phyloP scores from a whole-genome alignment of 2,888 invertebrate species.

The Tanaodytes sp. region DNA sequence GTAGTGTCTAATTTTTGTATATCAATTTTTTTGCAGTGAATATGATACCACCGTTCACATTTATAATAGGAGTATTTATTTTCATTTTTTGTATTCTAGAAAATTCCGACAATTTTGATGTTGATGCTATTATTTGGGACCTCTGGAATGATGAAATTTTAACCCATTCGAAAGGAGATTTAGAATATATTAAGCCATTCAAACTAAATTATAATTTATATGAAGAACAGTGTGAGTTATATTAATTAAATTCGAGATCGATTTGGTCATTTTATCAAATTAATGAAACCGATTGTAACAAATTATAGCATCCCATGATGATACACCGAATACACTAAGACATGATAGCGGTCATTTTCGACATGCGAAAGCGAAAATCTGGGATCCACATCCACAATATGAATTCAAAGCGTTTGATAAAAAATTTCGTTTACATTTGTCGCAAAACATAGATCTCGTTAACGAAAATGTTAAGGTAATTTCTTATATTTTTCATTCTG shows the following conservation, averaged over 20 bases:
- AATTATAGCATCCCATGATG: background rate
- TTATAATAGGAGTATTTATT: too few relatives aligned
- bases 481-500: conserved; percentile 56
- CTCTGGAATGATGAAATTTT: conserved; percentile 54
- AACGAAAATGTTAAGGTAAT: conserved; percentile 75
- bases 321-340: conserved; percentile 58
- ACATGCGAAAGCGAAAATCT: conserved; percentile 77
- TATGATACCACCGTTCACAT: too few relatives aligned
- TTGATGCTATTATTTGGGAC: conserved; percentile 27
- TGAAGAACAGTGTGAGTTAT: conserved; percentile 73
- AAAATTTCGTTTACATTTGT: conserved; percentile 75
- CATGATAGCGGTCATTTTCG: conserved; percentile 81
- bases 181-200: conserved; percentile 76
- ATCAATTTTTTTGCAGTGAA: too few relatives aligned
- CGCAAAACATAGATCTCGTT: conserved; percentile 75
- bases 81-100: too few relatives aligned
- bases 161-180: conserved; percentile 62
- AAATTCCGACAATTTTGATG: too few relatives aligned
- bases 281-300: too few relatives aligned
- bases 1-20: too few relatives aligned
- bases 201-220: conserved; percentile 75
- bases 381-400: conserved; percentile 84
- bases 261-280: too few relatives aligned
- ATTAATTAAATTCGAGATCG: too few relatives aligned
- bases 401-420: conserved; percentile 79